These are phyloP conservation scores for Apamea anceps DNA, from an alignment of 2,888 invertebrate species.

Conservation along the genomic window DNA sequence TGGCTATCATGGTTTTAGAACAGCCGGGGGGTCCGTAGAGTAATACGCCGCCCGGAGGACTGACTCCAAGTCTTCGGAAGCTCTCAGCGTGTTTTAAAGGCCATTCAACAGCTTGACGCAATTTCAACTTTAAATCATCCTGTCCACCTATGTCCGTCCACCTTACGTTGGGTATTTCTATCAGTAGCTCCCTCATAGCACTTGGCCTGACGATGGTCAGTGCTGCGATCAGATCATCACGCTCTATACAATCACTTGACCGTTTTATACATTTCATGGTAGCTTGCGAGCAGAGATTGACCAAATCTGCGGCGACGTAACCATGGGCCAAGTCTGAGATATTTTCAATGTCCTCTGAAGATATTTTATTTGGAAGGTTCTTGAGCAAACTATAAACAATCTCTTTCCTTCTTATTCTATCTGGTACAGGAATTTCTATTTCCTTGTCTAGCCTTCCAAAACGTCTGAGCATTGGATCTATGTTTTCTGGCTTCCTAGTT, in stretches of 20 bases:
- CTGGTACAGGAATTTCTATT: conserved; percentile 95
- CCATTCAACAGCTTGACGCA: conserved; percentile 98
- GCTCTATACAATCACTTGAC: conserved; percentile 77
- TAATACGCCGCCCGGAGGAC: conserved; percentile 96
- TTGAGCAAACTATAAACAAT: conserved; percentile 92
- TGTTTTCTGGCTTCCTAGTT: conserved; percentile 93
- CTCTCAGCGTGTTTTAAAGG: conserved; percentile 96
- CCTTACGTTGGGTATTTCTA: conserved; percentile 96
- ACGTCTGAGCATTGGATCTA: conserved; percentile 94
- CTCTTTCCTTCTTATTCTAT: conserved; percentile 91
- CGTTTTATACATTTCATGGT: conserved; percentile 91
- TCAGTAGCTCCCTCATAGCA: conserved; percentile 96
- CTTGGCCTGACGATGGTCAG: conserved; percentile 94
- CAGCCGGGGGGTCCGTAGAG: conserved; percentile 99
- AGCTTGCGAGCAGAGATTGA: conserved; percentile 94
- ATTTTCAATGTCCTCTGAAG: conserved; percentile 89
- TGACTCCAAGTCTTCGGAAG: conserved; percentile 94
- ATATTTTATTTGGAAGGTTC: conserved; percentile 90
- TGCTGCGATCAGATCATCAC: conserved; percentile 91
- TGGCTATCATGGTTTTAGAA: conserved; percentile 99
- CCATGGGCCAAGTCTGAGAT: conserved; percentile 95
- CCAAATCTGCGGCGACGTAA: conserved; percentile 97
- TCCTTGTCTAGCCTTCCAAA: conserved; percentile 95
- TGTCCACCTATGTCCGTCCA: conserved; percentile 99
- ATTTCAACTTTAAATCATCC: conserved; percentile 94